Conservation (phyloP, 1,140 invertebrate species). For the Drosophila triauraria region DNA sequence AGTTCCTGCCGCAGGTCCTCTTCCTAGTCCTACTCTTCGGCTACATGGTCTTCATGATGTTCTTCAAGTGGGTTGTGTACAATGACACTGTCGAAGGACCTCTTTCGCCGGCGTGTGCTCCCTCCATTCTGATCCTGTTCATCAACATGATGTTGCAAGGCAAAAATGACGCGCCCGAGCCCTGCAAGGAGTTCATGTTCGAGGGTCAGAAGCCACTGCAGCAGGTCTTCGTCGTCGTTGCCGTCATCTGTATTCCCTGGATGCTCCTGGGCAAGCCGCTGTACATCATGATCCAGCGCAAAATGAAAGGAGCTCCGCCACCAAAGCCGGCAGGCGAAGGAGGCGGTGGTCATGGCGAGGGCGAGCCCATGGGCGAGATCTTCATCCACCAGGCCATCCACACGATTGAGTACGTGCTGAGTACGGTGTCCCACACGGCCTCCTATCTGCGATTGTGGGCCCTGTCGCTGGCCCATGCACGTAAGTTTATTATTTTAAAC, state of each 20-base stretch:
- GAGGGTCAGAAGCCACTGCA: constrained; percentile 90
- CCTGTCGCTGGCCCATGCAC: constrained; percentile 96
- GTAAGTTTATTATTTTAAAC: constrained; percentile 85
- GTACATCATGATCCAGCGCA: constrained; percentile 85
- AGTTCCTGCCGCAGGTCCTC: constrained; percentile 97
- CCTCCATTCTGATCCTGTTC: constrained; percentile 94
- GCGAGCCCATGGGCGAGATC: constrained; percentile 92
- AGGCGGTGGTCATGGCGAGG: constrained; percentile 84
- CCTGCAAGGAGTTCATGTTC: constrained; percentile 91
- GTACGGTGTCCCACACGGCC: constrained; percentile 97
- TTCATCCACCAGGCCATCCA: constrained; percentile 98
- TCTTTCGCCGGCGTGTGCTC: constrained; percentile 90
- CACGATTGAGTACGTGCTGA: constrained; percentile 98
- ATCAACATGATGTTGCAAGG: constrained; percentile 95
- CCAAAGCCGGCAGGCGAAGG: constrained; percentile 11
- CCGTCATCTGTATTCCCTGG: constrained; percentile 94
- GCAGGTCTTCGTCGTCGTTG: constrained; percentile 90
- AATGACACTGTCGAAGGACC: constrained; percentile 86
- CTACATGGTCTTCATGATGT: constrained; percentile 96
- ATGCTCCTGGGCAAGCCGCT: constrained; percentile 97
- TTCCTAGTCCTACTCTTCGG: constrained; percentile 96
- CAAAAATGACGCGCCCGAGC: constrained; percentile 84
- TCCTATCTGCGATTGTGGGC: constrained; percentile 98
- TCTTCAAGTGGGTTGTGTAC: constrained; percentile 95
- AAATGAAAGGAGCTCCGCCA: constrained; percentile 13